Evolutionary conservation across 2,113 vertebrate species (phyloP), one percentile per base, ranked within the genome.

Genomic region (Platanista minor): DNA sequence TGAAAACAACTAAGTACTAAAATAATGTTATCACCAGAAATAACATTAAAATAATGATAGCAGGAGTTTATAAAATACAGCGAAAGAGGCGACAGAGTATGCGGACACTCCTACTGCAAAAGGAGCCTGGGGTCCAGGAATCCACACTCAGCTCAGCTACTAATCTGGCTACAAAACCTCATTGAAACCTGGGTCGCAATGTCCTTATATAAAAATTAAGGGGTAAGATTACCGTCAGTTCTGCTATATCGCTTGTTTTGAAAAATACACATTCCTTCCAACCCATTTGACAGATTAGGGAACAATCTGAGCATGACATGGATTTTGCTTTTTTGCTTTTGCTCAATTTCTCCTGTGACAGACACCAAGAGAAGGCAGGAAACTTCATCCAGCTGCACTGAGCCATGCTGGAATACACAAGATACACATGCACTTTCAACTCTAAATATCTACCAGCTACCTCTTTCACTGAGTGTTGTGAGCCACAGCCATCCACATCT

Each of bases 11-110:
- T 84, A 89, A 72, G 17, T 66, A 89, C 54, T 62, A 64, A 86
- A 96, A 61, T 64, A 90, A 91, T 86, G 72, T 61, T 66, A 88
- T 72, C 64, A 83, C 23, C 80, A 84, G 23, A 31, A 95, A 81
- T 41, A 77, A 93, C 52, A 15, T 52, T 1, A 46, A 49, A 80
- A 43, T 71, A 94, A 83, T n/a, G 57, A 88, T 1, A 62, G 15
- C 8, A 93, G 41, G 21, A 29, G 81, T 82, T 89, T 90, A 61
- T 59, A 90, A 93, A 90, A 87, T 25, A 61, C 10, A 36, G 25
- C 3, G 5, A 93, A 87, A 89, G 27, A 46, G 31, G 20, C 43
- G 83, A 27, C 3, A n/a, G 33, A 54, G 8, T 18, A 86, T 21
- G 8, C 31, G 14, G 49, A 14, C 11, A 12, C 2, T 29, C 39